Evolutionary conservation across 2,888 invertebrate species (phyloP).

Genomic region (Amblyjoppa fuscipennis): DNA sequence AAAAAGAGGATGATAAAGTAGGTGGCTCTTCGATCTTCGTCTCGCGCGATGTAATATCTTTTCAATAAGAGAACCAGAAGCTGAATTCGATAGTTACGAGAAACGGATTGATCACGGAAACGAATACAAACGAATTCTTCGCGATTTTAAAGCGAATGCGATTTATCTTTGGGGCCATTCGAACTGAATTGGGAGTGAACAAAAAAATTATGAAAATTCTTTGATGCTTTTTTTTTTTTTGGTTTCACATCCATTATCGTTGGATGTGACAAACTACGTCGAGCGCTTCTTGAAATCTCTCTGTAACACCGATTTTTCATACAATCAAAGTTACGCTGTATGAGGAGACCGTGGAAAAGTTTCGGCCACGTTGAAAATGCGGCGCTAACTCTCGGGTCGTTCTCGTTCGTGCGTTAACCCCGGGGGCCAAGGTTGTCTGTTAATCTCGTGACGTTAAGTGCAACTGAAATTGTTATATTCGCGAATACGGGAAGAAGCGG

Average conservation of each 20-base stretch:
- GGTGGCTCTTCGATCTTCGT: neutral
- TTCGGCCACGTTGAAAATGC: constrained; percentile 58
- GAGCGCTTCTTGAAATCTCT: neutral
- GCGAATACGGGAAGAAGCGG: constrained; percentile 43
- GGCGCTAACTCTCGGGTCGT: constrained; percentile 12
- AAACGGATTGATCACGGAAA: neutral
- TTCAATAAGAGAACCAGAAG: neutral
- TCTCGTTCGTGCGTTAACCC: constrained; percentile 5
- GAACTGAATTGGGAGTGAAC: neutral
- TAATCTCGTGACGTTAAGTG: constrained; percentile 57
- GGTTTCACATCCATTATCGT: neutral
- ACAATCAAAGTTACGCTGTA: neutral
- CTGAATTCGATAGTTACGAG: neutral
- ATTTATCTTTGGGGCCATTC: neutral
- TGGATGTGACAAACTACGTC: neutral
- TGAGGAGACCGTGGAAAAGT: neutral
- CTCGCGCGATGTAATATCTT: neutral
- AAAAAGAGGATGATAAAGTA: neutral
- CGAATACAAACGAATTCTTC: neutral
- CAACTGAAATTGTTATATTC: constrained; percentile 60
- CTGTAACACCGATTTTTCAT: neutral
- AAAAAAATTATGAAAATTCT: neutral
- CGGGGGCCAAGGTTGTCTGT: constrained; percentile 46
- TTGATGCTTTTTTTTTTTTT: neutral
- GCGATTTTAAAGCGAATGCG: neutral